Conservation (phyloP, 2,888 invertebrate species). For the Tetragonula carbonaria region DNA sequence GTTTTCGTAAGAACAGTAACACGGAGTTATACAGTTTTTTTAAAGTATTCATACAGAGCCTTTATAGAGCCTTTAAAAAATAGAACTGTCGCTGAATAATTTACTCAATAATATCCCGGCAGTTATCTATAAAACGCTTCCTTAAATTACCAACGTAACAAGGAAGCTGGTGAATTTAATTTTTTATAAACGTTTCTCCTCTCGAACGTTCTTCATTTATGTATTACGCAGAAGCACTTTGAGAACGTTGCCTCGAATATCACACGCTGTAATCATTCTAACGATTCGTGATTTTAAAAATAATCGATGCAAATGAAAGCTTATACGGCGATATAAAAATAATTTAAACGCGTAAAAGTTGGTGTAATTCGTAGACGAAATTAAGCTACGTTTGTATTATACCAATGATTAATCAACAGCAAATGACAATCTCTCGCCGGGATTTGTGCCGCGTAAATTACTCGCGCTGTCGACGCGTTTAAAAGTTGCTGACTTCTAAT, state of each 20-base stretch:
- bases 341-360: not conserved
- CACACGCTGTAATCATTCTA: not conserved
- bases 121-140: not conserved
- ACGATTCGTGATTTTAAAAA: not conserved
- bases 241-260: not conserved
- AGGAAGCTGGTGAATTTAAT: not conserved
- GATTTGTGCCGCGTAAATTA: slow-evolving; percentile 7
- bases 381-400: no score
- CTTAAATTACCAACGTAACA: not conserved
- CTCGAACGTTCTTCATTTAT: not conserved
- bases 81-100: not conserved
- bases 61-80: not conserved
- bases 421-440: not conserved
- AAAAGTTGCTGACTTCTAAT: slow-evolving; percentile 10
- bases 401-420: not conserved
- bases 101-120: not conserved
- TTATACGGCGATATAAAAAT: not conserved
- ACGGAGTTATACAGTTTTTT: not conserved
- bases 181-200: not conserved
- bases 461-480: not conserved
- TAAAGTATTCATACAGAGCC: no score
- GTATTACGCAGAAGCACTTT: not conserved
- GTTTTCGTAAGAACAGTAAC: not conserved
- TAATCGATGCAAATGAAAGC: not conserved
- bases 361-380: not conserved